Conservation (phyloP, 2,888 invertebrate species). For the Eupithecia abbreviata region DNA sequence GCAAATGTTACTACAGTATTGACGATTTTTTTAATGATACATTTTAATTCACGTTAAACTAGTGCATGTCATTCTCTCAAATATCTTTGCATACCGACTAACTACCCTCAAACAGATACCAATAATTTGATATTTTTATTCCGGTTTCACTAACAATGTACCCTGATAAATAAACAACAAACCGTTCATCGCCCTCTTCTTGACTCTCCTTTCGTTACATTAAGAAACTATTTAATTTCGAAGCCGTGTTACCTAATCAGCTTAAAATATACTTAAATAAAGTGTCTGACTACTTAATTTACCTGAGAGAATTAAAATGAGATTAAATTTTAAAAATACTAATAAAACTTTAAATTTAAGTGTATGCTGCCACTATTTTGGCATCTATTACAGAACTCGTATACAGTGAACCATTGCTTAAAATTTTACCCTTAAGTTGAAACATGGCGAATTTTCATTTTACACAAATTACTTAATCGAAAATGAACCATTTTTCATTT, state of each 20-base stretch:
- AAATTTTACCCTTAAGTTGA: no score
- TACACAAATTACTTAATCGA: no score
- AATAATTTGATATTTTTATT: not conserved
- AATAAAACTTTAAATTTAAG: no score
- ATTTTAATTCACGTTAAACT: no score
- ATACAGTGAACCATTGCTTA: no score
- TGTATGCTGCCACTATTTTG: no score
- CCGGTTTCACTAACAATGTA: not conserved
- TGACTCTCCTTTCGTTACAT: not conserved
- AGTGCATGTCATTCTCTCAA: no score
- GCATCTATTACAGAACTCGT: no score
- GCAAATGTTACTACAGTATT: no score
- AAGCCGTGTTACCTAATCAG: not conserved
- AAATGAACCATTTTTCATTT: not conserved
- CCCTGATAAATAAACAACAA: not conserved
- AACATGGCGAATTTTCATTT: no score
- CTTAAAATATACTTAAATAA: not conserved
- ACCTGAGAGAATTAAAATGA: not conserved
- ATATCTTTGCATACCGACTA: no score
- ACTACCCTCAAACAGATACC: not conserved
- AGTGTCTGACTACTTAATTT: not conserved
- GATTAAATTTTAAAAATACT: not conserved
- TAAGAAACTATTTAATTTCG: not conserved
- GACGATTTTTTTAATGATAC: no score
- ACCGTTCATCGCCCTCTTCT: not conserved